Conservation (phyloP, 2,113 vertebrate species). For the Scartelaos histophorus region DNA sequence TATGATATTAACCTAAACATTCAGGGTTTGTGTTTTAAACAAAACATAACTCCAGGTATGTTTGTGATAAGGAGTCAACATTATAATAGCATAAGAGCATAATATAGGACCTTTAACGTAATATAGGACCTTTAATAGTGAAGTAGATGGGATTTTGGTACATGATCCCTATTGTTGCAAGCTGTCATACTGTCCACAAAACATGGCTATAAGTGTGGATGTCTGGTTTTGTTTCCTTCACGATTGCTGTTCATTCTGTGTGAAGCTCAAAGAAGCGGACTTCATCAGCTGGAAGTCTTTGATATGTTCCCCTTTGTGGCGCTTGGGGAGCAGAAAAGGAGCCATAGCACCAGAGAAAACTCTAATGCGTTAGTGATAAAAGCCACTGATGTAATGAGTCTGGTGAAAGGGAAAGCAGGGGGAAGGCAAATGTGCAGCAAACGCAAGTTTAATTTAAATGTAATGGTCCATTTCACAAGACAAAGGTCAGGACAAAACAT, state of each 20-base stretch:
- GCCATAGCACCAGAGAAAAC: conserved; percentile 28
- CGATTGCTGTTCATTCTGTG: conserved; percentile 35
- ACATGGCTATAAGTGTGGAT: conserved; percentile 8
- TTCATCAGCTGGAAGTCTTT: conserved; percentile 12
- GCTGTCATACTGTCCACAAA: not conserved
- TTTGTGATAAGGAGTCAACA: too few species aligned
- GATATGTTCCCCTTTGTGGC: conserved; percentile 22
- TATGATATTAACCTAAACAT: too few species aligned
- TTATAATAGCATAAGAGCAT: too few species aligned
- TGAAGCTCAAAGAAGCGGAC: conserved; percentile 37
- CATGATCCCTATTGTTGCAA: not conserved
- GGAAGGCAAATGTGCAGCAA: conserved; percentile 32
- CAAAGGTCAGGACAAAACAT: not conserved
- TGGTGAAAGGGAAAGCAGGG: conserved; percentile 37
- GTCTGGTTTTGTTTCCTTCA: conserved; percentile 38
- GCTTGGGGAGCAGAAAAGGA: conserved; percentile 19
- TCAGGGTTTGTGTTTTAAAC: too few species aligned
- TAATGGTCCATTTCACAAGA: not conserved
- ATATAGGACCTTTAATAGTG: too few species aligned
- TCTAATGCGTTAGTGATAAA: conserved; percentile 44
- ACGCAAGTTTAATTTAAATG: not conserved
- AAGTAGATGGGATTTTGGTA: not conserved
- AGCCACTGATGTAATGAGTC: conserved; percentile 50
- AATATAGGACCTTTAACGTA: too few species aligned
- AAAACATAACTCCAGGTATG: too few species aligned